These are phyloP conservation scores for Fragum fragum DNA, from an alignment of 2,888 invertebrate genomes.

Conservation along the genomic window DNA sequence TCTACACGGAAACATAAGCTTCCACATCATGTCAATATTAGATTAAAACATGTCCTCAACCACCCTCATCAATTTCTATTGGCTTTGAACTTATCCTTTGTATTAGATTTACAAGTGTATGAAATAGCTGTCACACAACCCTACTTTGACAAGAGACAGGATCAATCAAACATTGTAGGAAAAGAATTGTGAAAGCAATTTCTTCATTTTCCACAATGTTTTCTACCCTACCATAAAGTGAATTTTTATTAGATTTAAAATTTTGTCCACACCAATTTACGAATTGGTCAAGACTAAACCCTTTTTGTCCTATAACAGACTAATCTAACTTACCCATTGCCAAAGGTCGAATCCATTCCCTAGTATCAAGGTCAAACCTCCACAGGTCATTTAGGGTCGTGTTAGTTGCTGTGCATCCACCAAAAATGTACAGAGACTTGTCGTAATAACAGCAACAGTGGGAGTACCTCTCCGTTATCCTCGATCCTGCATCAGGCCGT, in stretches of 20 bases:
- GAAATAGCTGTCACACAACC: too few species aligned
- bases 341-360: slow-evolving; percentile 91
- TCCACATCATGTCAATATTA: too few species aligned
- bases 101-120: too few species aligned
- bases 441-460: slow-evolving; percentile 92
- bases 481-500: slow-evolving; percentile 88
- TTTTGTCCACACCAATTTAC: neutral
- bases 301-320: neutral
- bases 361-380: slow-evolving; percentile 95
- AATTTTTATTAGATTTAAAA: neutral
- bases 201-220: too few species aligned
- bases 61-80: too few species aligned
- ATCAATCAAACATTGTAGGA: too few species aligned
- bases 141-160: too few species aligned
- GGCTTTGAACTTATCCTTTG: too few species aligned
- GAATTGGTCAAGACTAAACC: neutral
- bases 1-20: too few species aligned
- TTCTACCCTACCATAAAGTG: too few species aligned
- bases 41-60: too few species aligned
- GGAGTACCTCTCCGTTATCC: slow-evolving; percentile 96
- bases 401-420: slow-evolving; percentile 97
- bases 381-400: slow-evolving; percentile 99
- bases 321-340: slow-evolving; percentile 82
- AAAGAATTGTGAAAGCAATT: too few species aligned
- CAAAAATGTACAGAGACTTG: slow-evolving; percentile 94